Evolutionary conservation across 2,113 vertebrate genomes (phyloP).

Genomic region (Numida meleagris): DNA sequence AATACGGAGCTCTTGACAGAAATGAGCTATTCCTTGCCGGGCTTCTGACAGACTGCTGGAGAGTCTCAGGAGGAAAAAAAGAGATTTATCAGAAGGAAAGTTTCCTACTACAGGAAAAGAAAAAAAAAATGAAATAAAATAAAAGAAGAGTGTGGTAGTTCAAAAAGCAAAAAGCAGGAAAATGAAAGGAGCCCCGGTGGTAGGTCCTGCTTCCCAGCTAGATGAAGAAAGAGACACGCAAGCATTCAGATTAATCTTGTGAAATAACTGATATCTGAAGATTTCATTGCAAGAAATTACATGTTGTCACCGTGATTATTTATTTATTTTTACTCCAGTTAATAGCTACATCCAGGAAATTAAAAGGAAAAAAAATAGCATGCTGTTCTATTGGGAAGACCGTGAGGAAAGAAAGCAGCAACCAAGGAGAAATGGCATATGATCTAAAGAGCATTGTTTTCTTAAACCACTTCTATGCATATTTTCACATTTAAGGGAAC

Average conservation of each 20-base stretch:
- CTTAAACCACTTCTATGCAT: not conserved
- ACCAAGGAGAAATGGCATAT: not conserved
- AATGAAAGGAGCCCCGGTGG: conserved; percentile 27
- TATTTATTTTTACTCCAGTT: conserved; percentile 37
- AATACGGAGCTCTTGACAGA: conserved; percentile 66
- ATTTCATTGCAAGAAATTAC: conserved; percentile 47
- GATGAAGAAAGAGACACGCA: conserved; percentile 26
- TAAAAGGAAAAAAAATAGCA: conserved; percentile 24
- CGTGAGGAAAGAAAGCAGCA: not conserved
- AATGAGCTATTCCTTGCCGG: conserved; percentile 60
- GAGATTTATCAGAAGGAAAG: conserved; percentile 57
- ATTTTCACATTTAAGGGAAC: not conserved
- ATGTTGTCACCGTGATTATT: conserved; percentile 30
- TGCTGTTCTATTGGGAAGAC: not conserved
- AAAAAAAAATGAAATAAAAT: not conserved
- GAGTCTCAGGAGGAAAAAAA: conserved; percentile 59
- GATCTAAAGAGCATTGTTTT: not conserved
- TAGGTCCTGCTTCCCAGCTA: conserved; percentile 9
- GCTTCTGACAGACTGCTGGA: conserved; percentile 65
- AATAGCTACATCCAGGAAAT: conserved; percentile 28
- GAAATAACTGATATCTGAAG: not conserved
- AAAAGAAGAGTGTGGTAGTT: not conserved
- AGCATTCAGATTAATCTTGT: conserved; percentile 34
- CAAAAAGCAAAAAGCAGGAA: not conserved
- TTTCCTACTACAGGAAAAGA: conserved; percentile 36